Base-by-base conservation (phyloP, 2,888 invertebrate species). In the Papilio protenor region DNA sequence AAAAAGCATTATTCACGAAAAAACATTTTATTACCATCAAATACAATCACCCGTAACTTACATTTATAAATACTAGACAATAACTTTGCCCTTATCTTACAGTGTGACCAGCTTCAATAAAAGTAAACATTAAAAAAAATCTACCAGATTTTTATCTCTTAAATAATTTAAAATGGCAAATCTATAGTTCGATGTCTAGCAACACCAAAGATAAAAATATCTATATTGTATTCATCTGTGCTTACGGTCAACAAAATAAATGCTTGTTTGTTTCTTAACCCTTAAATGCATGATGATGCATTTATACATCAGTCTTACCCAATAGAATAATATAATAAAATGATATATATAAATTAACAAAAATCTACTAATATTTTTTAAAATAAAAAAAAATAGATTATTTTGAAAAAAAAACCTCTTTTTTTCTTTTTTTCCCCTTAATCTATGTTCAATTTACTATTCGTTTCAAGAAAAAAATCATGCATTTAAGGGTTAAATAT, bases 41-140 rank as follows among this genome's bases (percentile, higher is more conserved):
- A 85, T 87, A 87, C 87, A 89, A 82, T 86, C 87, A 87, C 88
- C 88, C 85, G 85, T 87, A 84, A 33, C 75, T 80, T 82, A 83
- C 79, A 70, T 61, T 27, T 61, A 61, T 80, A 57, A 66, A 78
- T 21, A 71, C 76, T 78, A 77, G 75, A 77, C 71, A 80, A 59
- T 75, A 76, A 71, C 33, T 72, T 57, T 61, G 72, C 27, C 74
- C 81, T 83, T 83, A 85, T 80, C 83, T 81, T 80, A 77, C 45
- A 52, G 71, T 75, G 64, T 72, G 75, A 72, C 64, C 75, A 78
- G 64, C 21, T 47, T 47, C 21, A 69, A 57, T 73, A 11, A n/a
- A 16, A 18, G 5, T 8, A n/a, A 10, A 18, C 10, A 45, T 14
- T 12, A n/a, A 8, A 8, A n/a, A 66, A n/a, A 33, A 8, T n/a